Percentiles rank a stretch among this genome's conserved stretches.
These are phyloP conservation scores for Semaprochilodus insignis DNA, from an alignment of 2,797 vertebrate genomes.

Conservation along the genomic window DNA sequence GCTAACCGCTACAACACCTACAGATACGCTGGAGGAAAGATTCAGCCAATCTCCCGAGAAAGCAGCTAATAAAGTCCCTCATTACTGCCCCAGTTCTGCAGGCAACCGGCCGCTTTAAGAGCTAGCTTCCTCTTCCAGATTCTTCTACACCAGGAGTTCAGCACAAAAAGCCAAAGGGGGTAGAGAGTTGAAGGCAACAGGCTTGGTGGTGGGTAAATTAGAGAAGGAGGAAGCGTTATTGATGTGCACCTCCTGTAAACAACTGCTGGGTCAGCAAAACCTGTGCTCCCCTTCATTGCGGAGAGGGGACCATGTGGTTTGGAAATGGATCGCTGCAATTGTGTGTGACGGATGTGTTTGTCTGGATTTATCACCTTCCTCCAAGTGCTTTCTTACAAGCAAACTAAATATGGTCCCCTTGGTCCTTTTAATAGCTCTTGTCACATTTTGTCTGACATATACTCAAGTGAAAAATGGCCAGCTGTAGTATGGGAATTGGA, in stretches of 20 bases:
- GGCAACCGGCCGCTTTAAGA: slow-evolving; percentile 14
- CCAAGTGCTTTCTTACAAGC: slow-evolving; percentile 36
- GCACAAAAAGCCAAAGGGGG: slow-evolving; percentile 12
- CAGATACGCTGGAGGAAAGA: slow-evolving; percentile 5
- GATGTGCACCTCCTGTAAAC: slow-evolving; percentile 48
- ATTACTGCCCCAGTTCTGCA: slow-evolving; percentile 22
- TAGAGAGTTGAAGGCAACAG: slow-evolving; percentile 38
- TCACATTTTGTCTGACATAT: slow-evolving; percentile 38
- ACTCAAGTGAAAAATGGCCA: slow-evolving; percentile 36
- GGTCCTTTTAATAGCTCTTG: slow-evolving; percentile 46
- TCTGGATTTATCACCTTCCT: slow-evolving; percentile 44
- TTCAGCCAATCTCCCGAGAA: slow-evolving; percentile 10
- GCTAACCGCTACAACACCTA: slow-evolving; percentile 17
- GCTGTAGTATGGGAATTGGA: not conserved
- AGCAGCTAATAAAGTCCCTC: slow-evolving; percentile 47
- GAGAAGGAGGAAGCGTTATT: slow-evolving; percentile 47
- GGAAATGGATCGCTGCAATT: slow-evolving; percentile 45
- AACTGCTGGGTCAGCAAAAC: slow-evolving; percentile 54
- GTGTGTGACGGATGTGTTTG: slow-evolving; percentile 49
- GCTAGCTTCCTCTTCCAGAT: slow-evolving; percentile 7
- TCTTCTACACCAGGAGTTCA: not conserved
- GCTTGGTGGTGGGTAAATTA: slow-evolving; percentile 42
- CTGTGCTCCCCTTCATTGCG: slow-evolving; percentile 38
- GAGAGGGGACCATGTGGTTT: slow-evolving; percentile 11
- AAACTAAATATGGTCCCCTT: slow-evolving; percentile 40